Base-by-base conservation (phyloP, 2,888 invertebrate genomes). In the Drosophila flavopinicola region DNA sequence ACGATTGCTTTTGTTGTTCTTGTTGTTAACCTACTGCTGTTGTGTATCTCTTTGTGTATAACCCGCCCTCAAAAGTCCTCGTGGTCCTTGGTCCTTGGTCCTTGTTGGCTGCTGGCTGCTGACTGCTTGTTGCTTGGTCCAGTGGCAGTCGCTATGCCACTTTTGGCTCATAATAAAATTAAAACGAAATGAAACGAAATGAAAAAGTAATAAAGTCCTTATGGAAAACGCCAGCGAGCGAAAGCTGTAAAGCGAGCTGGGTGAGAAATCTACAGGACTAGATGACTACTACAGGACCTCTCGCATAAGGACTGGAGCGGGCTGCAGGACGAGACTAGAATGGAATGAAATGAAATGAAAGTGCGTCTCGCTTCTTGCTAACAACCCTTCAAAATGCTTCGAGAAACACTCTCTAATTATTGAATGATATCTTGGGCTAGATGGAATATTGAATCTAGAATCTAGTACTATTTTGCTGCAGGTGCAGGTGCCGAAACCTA, bases 181-280 rank as follows among this genome's bases (percentile, higher is more conserved):
- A 87, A 85, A 87, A 78, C 78, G 67, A 85, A 87, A 88, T 85
- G 86, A 88, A 85, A 85, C 77, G 86, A 83, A 86, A 88, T 88
- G 80, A 87, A 85, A 87, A 86, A 87, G 86, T 85, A 87, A 83
- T 85, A 87, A 86, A 83, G 86, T 87, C 83, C 88, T 87, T 74
- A 87, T 88, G 85, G 84, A 80, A 77, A 80, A 84, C 67, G 79
- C 35, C 66, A 63, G 57, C 52, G 49, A 45, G 35, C 47, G 38
- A 41, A 53, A 57, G 37, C 54, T 38, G 51, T 3, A 17, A 37
- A 37, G 37, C 1, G n/a, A 68, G 48, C 38, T n/a, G 48, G 52
- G 33, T 52, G 44, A 57, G 47, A 53, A 53, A 49, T 53, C 56
- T 57, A 56, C 45, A 30, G 20, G 9, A 74, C 42, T 52, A 27